Conservation (phyloP, 2,888 invertebrate species). For the Calliopum simillimum region DNA sequence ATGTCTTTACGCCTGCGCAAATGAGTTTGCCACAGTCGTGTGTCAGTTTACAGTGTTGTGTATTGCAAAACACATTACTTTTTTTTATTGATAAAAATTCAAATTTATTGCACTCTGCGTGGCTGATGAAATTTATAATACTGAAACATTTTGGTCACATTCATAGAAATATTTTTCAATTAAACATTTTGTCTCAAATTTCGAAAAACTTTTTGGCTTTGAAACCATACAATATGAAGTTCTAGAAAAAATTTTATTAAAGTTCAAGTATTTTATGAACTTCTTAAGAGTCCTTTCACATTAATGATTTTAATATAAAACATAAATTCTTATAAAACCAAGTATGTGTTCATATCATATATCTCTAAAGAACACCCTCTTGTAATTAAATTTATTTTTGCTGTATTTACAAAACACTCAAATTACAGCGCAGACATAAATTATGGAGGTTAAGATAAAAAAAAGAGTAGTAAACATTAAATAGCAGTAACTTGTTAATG, state of each 20-base stretch:
- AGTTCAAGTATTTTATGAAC: too few relatives aligned
- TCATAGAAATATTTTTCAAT: too few relatives aligned
- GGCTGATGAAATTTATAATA: conserved; percentile 11
- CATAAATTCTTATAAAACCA: too few relatives aligned
- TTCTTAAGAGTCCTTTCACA: too few relatives aligned
- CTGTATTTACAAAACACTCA: conserved; percentile 17
- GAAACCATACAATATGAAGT: too few relatives aligned
- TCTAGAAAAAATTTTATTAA: too few relatives aligned
- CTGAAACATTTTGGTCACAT: too few relatives aligned
- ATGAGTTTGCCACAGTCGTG: neutral
- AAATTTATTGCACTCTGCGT: conserved; percentile 15
- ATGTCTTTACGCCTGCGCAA: conserved; percentile 22
- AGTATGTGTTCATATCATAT: too few relatives aligned
- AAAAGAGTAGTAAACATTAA: neutral
- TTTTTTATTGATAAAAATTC: conserved; percentile 15
- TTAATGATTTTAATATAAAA: too few relatives aligned
- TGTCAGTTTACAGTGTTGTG: too few relatives aligned
- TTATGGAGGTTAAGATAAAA: neutral
- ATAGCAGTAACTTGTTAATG: conserved; percentile 2
- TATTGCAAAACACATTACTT: conserved; percentile 5
- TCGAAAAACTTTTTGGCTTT: too few relatives aligned
- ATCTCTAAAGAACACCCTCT: neutral
- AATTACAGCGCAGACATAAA: conserved; percentile 1
- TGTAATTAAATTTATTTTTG: neutral
- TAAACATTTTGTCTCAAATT: too few relatives aligned